phyloP scores from a whole-genome alignment of 2,113 vertebrate species.

The Myiozetetes cayanensis region DNA sequence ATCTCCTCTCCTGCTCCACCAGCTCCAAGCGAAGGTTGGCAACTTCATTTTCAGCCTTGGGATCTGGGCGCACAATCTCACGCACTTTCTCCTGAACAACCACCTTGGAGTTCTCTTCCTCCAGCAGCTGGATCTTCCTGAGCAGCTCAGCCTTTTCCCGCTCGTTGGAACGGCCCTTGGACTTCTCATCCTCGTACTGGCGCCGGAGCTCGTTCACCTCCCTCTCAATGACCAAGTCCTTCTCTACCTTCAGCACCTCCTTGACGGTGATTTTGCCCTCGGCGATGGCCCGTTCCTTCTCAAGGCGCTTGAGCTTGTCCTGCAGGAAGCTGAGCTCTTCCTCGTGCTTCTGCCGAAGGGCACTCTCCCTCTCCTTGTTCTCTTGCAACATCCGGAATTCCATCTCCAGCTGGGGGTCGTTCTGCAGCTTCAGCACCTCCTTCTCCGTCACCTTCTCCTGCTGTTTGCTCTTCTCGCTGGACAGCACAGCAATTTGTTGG shows the following conservation, averaged over 20 bases:
- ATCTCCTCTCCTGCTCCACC: slow-evolving; percentile 89
- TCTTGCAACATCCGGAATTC: slow-evolving; percentile 85
- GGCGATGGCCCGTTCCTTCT: slow-evolving; percentile 91
- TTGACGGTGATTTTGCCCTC: slow-evolving; percentile 94
- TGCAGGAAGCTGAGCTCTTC: slow-evolving; percentile 90
- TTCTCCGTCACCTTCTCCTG: slow-evolving; percentile 90
- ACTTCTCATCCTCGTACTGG: slow-evolving; percentile 87
- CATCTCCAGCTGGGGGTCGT: slow-evolving; percentile 88
- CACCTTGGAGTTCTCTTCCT: slow-evolving; percentile 90
- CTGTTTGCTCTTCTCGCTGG: slow-evolving; percentile 83
- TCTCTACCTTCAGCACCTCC: slow-evolving; percentile 95
- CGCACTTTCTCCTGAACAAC: slow-evolving; percentile 92
- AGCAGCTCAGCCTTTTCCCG: slow-evolving; percentile 86
- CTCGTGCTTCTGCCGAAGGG: slow-evolving; percentile 82
- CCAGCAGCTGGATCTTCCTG: slow-evolving; percentile 85
- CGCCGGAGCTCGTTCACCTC: slow-evolving; percentile 85
- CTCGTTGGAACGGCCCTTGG: slow-evolving; percentile 78
- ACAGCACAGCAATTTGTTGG: slow-evolving; percentile 81
- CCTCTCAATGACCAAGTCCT: slow-evolving; percentile 83
- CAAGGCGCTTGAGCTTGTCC: slow-evolving; percentile 86
- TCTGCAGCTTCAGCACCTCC: slow-evolving; percentile 91
- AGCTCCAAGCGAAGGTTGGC: slow-evolving; percentile 92
- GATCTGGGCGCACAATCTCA: slow-evolving; percentile 94
- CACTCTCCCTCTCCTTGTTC: slow-evolving; percentile 76
- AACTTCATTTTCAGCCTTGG: slow-evolving; percentile 91